phyloP scores from a whole-genome alignment of 2,797 vertebrate species.

The Dallia pectoralis region DNA sequence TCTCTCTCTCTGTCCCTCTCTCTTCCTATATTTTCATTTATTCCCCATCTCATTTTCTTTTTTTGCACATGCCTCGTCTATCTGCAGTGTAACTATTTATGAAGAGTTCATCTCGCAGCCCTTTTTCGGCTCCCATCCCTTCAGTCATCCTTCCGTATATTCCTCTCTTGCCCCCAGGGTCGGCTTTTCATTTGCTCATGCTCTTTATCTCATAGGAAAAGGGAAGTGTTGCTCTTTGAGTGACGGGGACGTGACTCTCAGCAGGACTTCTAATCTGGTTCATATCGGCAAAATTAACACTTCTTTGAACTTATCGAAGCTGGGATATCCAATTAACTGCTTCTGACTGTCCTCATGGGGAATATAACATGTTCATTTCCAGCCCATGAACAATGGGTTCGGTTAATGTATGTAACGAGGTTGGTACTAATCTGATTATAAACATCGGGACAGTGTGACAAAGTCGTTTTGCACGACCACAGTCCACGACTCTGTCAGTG shows the following conservation, averaged over 20 bases:
- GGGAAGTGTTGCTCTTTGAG: slow-evolving; percentile 26
- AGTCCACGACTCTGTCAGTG: neutral
- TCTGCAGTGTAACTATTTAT: neutral
- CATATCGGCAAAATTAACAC: slow-evolving; percentile 49
- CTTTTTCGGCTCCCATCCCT: neutral
- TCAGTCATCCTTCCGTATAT: neutral
- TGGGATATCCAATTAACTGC: slow-evolving; percentile 46
- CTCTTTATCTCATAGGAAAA: slow-evolving; percentile 19
- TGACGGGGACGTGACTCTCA: slow-evolving; percentile 38
- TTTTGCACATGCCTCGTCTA: slow-evolving; percentile 9
- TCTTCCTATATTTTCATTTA: neutral
- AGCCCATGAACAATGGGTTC: slow-evolving; percentile 34
- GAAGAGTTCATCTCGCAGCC: neutral
- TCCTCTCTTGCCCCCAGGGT: neutral
- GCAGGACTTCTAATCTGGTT: slow-evolving; percentile 41
- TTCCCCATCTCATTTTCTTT: slow-evolving; percentile 15
- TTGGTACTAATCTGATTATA: slow-evolving; percentile 27
- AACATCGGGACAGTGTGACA: slow-evolving; percentile 19
- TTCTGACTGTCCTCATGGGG: slow-evolving; percentile 33
- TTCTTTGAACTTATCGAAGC: slow-evolving; percentile 44
- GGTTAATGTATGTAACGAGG: slow-evolving; percentile 30
- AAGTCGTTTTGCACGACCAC: neutral
- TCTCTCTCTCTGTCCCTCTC: neutral
- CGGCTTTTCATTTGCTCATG: slow-evolving; percentile 5
- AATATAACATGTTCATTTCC: slow-evolving; percentile 32